Evolutionary conservation across 2,888 invertebrate species (phyloP), one percentile per base, ranked within the genome.

Genomic region (Mimachlamys varia): DNA sequence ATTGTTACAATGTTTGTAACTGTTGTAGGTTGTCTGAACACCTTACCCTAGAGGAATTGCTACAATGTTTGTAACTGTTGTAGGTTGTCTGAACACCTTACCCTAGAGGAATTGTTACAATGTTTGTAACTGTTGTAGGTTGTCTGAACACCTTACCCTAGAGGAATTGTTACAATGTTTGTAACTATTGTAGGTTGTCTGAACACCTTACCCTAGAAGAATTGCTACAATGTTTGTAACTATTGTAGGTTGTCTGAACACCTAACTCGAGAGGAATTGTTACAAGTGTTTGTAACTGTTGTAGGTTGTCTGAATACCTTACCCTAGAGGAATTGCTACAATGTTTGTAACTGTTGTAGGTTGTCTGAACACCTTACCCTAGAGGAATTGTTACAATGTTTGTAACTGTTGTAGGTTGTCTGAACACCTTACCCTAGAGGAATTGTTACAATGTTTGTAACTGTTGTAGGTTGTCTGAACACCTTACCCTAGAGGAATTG

Each of bases 271-370:
- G 97, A 97, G 1, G 97, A 97, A 38, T 95, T 98, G 17, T 94
- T 98, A 76, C 97, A 97, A 92, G 98, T 98, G 95, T 98, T 98
- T 97, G 96, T 98, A 22, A n/a, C n/a, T n/a, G n/a, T n/a, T n/a
- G n/a, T 33, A 97, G 97, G 91, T 95, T 97, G 93, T 96, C 97
- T 3, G 99, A 98, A 96, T 97, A 97, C 49, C 97, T 96, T 33
- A 97, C 97, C 92, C 93, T 99, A 62, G 97, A 97, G 1, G 97
- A 97, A 38, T 95, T 98, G 17, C 94, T 98, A 76, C 97, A 97
- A 92, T 98, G 95, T 98, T 98, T 97, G 96, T 98, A 22, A n/a
- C n/a, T n/a, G n/a, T n/a, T n/a, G n/a, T 33, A 97, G 97, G 91
- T 95, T 97, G 93, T 96, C 97, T 3, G 99, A 98, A 96, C 97